Evolutionary conservation across 1,140 invertebrate species (phyloP).

Genomic region (Oryzaephilus surinamensis): DNA sequence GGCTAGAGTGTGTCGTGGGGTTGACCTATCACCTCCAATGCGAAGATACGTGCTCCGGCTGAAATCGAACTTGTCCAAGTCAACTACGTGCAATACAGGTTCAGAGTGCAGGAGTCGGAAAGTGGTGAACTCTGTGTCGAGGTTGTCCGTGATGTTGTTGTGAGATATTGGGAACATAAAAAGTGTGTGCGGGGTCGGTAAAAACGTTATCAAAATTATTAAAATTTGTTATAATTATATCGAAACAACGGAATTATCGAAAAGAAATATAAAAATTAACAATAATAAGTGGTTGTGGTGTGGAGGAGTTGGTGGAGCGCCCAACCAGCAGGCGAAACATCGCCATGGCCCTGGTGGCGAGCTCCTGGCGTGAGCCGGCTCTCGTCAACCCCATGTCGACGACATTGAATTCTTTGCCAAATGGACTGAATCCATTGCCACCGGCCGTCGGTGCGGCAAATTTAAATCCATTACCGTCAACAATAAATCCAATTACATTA

Average conservation of each 20-base stretch:
- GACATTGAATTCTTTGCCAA: conserved; percentile 35
- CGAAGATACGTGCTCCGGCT: conserved; percentile 29
- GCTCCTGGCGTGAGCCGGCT: conserved; percentile 56
- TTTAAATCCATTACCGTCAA: conserved; percentile 36
- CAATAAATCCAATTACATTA: conserved; percentile 29
- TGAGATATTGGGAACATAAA: no score
- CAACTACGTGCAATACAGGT: conserved; percentile 15
- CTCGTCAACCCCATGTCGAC: conserved; percentile 35
- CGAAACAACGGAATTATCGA: no score
- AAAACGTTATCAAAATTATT: no score
- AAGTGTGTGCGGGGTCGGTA: no score
- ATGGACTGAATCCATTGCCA: conserved; percentile 31
- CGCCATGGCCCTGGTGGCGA: conserved; percentile 58
- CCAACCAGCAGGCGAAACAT: no score
- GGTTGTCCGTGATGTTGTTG: conserved; percentile 10
- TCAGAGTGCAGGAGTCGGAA: conserved; percentile 17
- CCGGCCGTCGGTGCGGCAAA: conserved; percentile 25
- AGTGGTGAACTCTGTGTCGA: conserved; percentile 17
- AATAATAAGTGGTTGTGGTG: conserved; percentile 41
- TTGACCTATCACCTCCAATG: conserved; percentile 36
- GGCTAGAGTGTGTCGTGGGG: conserved; percentile 36
- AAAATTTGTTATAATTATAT: no score
- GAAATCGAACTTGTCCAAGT: no score
- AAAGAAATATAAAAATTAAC: no score
- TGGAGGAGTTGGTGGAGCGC: conserved; percentile 48